Evolutionary conservation across 2,888 invertebrate species (phyloP).

Genomic region (Drosophila ustulata): DNA sequence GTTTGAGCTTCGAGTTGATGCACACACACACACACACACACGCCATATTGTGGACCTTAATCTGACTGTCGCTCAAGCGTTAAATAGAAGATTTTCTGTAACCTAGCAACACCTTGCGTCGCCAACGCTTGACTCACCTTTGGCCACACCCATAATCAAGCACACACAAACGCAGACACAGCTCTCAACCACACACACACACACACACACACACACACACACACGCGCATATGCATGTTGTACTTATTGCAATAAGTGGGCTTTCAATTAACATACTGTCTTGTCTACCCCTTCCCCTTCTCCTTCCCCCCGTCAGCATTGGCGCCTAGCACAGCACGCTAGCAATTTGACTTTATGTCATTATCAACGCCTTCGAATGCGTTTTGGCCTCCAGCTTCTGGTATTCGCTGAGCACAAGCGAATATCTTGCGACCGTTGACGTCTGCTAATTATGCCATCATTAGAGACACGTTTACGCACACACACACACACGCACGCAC

Average conservation of each 20-base stretch:
- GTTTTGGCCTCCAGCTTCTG: constrained; percentile 20
- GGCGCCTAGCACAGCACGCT: constrained; percentile 32
- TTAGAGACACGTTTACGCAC: constrained; percentile 55
- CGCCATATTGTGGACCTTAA: not conserved
- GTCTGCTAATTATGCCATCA: constrained; percentile 81
- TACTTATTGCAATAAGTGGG: constrained; percentile 69
- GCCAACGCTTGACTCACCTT: constrained; percentile 24
- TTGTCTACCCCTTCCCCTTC: constrained; percentile 6
- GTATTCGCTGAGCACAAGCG: constrained; percentile 7
- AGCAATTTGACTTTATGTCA: constrained; percentile 75
- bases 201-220: constrained; percentile 12
- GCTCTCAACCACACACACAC: constrained; percentile 1
- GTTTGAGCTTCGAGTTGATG: constrained; percentile 54
- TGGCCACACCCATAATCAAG: constrained; percentile 25
- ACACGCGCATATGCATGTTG: constrained; percentile 18
- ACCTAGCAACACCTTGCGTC: constrained; percentile 27
- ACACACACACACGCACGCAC: constrained; percentile 15
- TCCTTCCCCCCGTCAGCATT: not conserved
- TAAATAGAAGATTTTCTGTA: constrained; percentile 74
- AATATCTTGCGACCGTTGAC: constrained; percentile 59
- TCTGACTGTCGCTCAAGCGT: constrained; percentile 65
- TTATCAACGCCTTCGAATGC: constrained; percentile 60
- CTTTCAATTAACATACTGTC: constrained; percentile 73
- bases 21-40: constrained; percentile 19
- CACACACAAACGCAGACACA: constrained; percentile 10